Percentiles rank a stretch among this genome's conserved stretches.
These are phyloP conservation scores for Athripsodes cinereus DNA, from an alignment of 2,888 invertebrate genomes.

Conservation along the genomic window DNA sequence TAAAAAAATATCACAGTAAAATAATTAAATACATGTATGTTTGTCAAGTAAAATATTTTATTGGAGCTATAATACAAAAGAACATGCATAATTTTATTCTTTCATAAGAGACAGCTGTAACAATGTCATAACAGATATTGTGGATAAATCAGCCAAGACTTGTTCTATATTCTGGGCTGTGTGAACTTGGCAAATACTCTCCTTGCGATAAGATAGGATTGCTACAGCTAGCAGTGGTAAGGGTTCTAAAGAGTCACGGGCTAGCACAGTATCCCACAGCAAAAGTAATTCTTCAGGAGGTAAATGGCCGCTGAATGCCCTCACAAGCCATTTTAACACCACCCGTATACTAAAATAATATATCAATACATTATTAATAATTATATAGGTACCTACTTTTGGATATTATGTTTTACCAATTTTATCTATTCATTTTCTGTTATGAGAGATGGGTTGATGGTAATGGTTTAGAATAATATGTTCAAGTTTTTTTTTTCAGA, in stretches of 20 bases:
- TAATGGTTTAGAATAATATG: too few relatives aligned
- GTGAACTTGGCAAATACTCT: conserved; percentile 70
- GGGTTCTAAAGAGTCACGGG: conserved; percentile 88
- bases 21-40: too few relatives aligned
- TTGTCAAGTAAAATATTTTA: too few relatives aligned
- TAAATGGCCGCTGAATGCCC: conserved; percentile 91
- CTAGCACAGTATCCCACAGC: conserved; percentile 87
- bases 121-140: conserved; percentile 78
- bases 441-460: too few relatives aligned
- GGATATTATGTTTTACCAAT: too few relatives aligned
- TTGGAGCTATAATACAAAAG: too few relatives aligned
- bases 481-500: too few relatives aligned
- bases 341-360: conserved; percentile 63
- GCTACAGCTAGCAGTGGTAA: conserved; percentile 80
- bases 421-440: too few relatives aligned
- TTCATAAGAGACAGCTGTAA: conserved; percentile 73
- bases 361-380: neutral
- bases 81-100: too few relatives aligned
- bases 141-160: conserved; percentile 80
- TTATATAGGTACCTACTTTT: neutral
- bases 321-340: conserved; percentile 94
- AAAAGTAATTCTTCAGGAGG: conserved; percentile 87
- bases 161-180: conserved; percentile 79
- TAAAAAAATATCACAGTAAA: too few relatives aligned
- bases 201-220: conserved; percentile 79